phyloP scores from a whole-genome alignment of 2,888 invertebrate genomes.

The Thysanoteuthis rhombus region DNA sequence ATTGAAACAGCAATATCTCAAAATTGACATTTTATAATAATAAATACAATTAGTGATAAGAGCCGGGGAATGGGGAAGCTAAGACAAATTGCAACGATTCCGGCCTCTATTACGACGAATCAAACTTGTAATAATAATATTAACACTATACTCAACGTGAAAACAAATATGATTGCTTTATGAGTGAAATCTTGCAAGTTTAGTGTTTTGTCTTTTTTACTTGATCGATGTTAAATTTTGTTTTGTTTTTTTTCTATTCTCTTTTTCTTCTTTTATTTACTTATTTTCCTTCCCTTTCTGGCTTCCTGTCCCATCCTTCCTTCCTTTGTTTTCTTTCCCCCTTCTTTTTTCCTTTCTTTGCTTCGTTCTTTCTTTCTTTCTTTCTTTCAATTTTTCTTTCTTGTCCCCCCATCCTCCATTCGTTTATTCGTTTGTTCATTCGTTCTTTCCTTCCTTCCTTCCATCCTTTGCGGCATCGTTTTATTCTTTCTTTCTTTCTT shows the following conservation, averaged over 20 bases:
- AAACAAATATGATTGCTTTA: not conserved
- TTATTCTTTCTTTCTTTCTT: too few relatives aligned
- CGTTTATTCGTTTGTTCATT: too few relatives aligned
- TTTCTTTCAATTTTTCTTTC: not conserved
- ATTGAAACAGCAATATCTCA: conserved; percentile 12
- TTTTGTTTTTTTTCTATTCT: not conserved
- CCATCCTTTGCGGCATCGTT: not conserved
- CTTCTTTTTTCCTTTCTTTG: not conserved
- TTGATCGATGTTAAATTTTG: too few relatives aligned
- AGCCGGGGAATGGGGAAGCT: not conserved
- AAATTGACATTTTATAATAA: not conserved
- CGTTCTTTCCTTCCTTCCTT: not conserved
- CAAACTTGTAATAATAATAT: not conserved
- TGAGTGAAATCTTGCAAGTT: not conserved
- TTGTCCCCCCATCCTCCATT: too few relatives aligned
- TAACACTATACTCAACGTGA: not conserved
- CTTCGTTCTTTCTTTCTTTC: not conserved
- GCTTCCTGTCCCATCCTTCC: not conserved
- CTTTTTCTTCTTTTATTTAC: not conserved
- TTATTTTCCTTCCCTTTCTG: not conserved
- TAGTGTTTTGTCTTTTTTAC: not conserved
- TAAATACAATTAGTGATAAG: not conserved
- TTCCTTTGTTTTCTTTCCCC: not conserved
- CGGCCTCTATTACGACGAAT: not conserved
- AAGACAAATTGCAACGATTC: not conserved